Percentiles rank a stretch among this genome's conserved stretches.
Evolutionary conservation across 2,797 vertebrate genomes (phyloP).

Genomic region (Mus minutoides): DNA sequence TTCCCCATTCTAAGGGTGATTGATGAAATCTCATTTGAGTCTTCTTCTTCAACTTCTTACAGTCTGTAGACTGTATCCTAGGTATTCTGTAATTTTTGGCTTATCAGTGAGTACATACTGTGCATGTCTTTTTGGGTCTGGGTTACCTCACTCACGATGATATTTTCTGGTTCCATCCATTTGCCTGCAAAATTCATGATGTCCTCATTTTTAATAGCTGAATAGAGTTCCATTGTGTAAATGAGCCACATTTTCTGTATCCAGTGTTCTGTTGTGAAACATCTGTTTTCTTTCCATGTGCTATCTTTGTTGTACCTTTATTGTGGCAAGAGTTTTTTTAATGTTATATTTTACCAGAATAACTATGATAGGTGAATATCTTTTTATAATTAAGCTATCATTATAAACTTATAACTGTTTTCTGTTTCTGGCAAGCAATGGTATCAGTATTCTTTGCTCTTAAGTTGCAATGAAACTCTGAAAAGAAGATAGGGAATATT

Average conservation of each 20-base stretch:
- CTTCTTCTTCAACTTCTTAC: neutral
- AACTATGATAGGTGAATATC: neutral
- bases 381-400: neutral
- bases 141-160: neutral
- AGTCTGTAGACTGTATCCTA: neutral
- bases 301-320: neutral
- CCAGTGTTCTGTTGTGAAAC: no score
- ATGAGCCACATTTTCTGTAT: no score
- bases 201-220: neutral
- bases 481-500: neutral
- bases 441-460: neutral
- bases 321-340: neutral
- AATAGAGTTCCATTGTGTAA: no score
- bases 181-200: neutral
- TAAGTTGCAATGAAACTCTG: neutral
- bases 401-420: neutral
- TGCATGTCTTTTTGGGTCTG: neutral
- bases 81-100: neutral
- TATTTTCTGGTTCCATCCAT: neutral
- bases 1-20: neutral
- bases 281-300: neutral
- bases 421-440: neutral
- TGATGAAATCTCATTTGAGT: neutral
- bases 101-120: neutral
- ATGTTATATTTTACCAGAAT: neutral